A percentile compares a stretch with the other conserved stretches of the same genome.
Conservation (phyloP, 2,113 vertebrate genomes). For the Tragulus kanchil region DNA sequence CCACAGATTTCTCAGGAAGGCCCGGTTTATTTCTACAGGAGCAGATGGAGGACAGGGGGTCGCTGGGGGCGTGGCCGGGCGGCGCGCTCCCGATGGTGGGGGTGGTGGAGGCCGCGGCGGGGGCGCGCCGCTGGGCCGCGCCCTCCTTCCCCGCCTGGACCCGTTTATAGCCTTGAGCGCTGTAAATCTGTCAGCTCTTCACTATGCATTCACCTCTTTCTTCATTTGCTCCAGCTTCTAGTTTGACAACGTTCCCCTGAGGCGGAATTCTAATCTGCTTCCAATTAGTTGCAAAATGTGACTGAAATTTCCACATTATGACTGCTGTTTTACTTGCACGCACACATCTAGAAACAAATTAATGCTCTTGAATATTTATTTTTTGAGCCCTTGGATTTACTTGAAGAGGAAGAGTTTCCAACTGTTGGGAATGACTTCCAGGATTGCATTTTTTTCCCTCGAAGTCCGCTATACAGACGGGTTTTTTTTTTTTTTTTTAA, state of each 20-base stretch:
- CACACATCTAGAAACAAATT: conserved; percentile 91
- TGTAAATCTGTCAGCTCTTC: conserved; percentile 93
- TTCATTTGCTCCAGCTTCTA: conserved; percentile 91
- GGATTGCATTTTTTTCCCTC: conserved; percentile 48
- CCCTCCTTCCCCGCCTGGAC: conserved; percentile 88
- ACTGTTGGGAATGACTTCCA: conserved; percentile 79
- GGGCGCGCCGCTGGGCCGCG: conserved; percentile 84
- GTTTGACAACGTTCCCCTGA: conserved; percentile 93
- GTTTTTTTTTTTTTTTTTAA: neutral
- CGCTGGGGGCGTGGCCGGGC: neutral
- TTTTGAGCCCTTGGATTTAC: conserved; percentile 85
- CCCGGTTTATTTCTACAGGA: neutral
- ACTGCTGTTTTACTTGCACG: conserved; percentile 90
- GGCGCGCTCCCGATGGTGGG: neutral
- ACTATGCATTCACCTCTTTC: conserved; percentile 91
- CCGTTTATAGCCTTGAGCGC: conserved; percentile 90
- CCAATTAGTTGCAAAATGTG: conserved; percentile 94
- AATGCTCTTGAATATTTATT: conserved; percentile 90
- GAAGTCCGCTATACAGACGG: neutral
- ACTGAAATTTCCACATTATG: conserved; percentile 92
- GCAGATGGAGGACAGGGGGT: neutral
- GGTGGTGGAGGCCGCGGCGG: neutral
- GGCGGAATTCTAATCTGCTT: conserved; percentile 93
- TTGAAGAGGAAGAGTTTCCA: conserved; percentile 81
- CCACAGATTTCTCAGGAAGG: neutral